Evolutionary conservation across 2,113 vertebrate species (phyloP), one percentile per base, ranked within the genome.

Genomic region (Odontesthes bonariensis): DNA sequence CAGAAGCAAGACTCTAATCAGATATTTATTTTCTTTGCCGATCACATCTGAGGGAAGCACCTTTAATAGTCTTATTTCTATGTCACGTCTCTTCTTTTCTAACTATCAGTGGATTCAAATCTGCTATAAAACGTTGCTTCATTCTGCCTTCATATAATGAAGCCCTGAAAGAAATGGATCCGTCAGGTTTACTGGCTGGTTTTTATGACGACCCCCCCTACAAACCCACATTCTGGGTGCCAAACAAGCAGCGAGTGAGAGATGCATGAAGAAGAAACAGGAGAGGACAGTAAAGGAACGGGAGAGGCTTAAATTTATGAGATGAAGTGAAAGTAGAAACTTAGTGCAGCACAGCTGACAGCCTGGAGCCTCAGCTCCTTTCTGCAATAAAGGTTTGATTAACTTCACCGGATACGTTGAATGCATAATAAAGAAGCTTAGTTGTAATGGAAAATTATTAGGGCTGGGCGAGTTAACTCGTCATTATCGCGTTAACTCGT

Each of bases 51-150:
- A n/a, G n/a, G n/a, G n/a, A n/a, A 35, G 55, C n/a, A 10, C 16
- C 14, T 67, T 61, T 33, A 14, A 59, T 6, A 33, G 27, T 57
- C 52, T 42, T 3, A 52, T 1, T 58, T 65, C 42, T 8, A 69
- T 57, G 47, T 12, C 16, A 23, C 35, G 55, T 49, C 7, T 38
- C 35, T 38, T 38, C 35, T 27, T 27, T 27, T 38, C 35, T 38
- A 38, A 10, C 42, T 17, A 19, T 65, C 27, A 27, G 31, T 19
- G 4, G 13, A 61, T 6, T 8, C 40, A 55, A 12, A 51, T 40
- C 62, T 7, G 53, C 66, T 32, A 38, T 75, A 64, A 72, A 49
- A 5, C 17, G 7, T 6, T 6, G 11, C 16, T 63, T 63, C n/a
- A 10, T 33, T 53, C 20, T 10, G 19, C 22, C 13, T 35, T 9